Base-by-base conservation (phyloP, 2,888 invertebrate species). In the Andrena trimmerana region DNA sequence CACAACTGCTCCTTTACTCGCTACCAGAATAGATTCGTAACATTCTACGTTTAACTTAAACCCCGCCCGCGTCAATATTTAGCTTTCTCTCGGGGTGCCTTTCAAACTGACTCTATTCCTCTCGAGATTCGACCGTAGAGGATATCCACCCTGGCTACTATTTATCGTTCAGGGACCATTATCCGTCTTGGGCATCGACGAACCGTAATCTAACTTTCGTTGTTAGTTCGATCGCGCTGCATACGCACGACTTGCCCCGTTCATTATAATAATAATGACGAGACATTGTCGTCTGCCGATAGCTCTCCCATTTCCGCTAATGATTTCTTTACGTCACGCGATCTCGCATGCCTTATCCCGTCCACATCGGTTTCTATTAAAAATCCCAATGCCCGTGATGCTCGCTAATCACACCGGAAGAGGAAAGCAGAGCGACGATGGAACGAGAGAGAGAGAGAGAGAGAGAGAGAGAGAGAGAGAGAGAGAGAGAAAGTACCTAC, bases 21-120 rank as follows among this genome's bases (percentile, higher is more conserved):
- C 52, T 29, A 68, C 83, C 59, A 57, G 82, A 83, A 76, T 83
- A 83, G 83, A 82, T 72, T 65, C 76, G 83, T 50, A 75, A 54
- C 75, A 82, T 82, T 82, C 62, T 67, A 31, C 48, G 70, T 48
- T 67, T 50, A 27, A 42, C 27, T 67, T 72, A 63, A 71, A 72
- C 54, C 71, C 20, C 42, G 33, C 31, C 54, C 54, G 48, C 54
- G 66, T 81, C 80, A 81, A 81, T 81, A 81, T 81, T 81, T 81
- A 81, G 71, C 80, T 81, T 67, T 63, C 48, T 57, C 67, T 71
- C 24, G 6, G 50, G 62, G 48, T 62, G 54, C 63, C 62, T 81
- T 72, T 48, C 72, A 48, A 57, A 59, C 57, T 48, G 69, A 27
- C 5, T 36, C 36, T 63, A 59, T 75, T 60, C 31, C 66, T 33